A percentile compares a stretch with the other conserved stretches of the same genome.
phyloP scores from a whole-genome alignment of 2,797 vertebrate genomes.

The Staurois parvus region DNA sequence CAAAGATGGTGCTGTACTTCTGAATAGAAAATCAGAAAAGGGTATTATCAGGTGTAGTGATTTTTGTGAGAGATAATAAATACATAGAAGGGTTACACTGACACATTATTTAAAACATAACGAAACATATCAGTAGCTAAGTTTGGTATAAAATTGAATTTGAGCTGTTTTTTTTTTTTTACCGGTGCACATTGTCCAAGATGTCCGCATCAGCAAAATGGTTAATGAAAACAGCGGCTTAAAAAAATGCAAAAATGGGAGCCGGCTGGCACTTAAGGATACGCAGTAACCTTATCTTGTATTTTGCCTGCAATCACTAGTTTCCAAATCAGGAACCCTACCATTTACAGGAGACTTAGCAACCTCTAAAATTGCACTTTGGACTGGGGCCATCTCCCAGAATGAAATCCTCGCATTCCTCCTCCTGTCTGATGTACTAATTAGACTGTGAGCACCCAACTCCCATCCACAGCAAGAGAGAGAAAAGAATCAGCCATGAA shows the following conservation, averaged over 20 bases:
- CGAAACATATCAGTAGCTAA: too few species aligned
- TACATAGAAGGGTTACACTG: too few species aligned
- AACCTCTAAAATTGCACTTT: constrained; percentile 43
- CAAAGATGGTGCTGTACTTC: too few species aligned
- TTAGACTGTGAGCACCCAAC: constrained; percentile 6
- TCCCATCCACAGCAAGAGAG: neutral
- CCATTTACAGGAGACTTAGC: constrained; percentile 33
- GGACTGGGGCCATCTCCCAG: constrained; percentile 20
- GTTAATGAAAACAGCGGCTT: neutral
- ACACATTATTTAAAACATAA: too few species aligned
- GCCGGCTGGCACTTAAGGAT: constrained; percentile 11
- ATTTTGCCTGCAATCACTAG: constrained; percentile 45
- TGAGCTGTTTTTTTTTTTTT: too few species aligned
- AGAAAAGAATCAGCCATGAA: neutral
- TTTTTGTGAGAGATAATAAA: too few species aligned
- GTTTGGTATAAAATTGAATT: too few species aligned
- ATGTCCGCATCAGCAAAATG: neutral
- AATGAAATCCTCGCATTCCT: constrained; percentile 16
- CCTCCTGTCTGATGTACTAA: constrained; percentile 32
- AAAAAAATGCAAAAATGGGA: neutral
- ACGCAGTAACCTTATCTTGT: constrained; percentile 45
- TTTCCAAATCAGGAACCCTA: constrained; percentile 53
- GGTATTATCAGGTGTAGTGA: too few species aligned
- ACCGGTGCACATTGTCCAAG: neutral
- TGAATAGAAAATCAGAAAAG: too few species aligned